Base-by-base conservation (phyloP, 2,113 vertebrate species). In the Passer montanus region DNA sequence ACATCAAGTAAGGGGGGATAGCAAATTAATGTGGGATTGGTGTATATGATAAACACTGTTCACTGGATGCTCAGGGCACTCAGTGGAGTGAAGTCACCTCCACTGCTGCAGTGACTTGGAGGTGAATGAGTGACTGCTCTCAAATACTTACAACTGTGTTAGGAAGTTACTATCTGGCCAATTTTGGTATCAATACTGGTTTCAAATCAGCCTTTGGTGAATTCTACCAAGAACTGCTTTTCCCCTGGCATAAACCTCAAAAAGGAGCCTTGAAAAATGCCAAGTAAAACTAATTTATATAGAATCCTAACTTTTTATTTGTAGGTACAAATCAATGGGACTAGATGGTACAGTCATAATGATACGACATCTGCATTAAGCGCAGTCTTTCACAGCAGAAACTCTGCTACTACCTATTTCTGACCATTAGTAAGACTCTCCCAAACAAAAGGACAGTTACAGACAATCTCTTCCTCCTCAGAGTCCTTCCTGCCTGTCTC, bases 11-110 rank as follows among this genome's bases (percentile, higher is more conserved):
- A 68, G 27, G 6, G 5, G 16, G 5, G 6, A 52, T 6, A 44
- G 37, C 18, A 37, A 37, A 77, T 27, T 33, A 68, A 52, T 10
- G 18, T 1, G 1, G 11, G 18, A 59, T 35, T 21, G n/a, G 11
- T 23, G 8, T 33, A 14, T 19, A 35, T 10, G 44, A 50, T 27
- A 31, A 68, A 44, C 3, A 17, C 27, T n/a, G 23, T 6, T 50
- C 31, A 67, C 31, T 0, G 1, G 16, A 43, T 0, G 0, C 37
- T 68, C 27, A 15, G 14, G 6, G 18, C 27, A 19, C 15, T 23
- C 27, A 44, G 0, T 35, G 21, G 44, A 76, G 17, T 24, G 31
- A 59, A 68, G 37, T 5, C 21, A 60, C 5, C n/a, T n/a, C n/a
- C 27, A 44, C 27, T 33, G 39, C 63, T 52, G 39, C 37, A 67